Base-by-base conservation (phyloP, 2,888 invertebrate species). In the Ceriagrion tenellum region DNA sequence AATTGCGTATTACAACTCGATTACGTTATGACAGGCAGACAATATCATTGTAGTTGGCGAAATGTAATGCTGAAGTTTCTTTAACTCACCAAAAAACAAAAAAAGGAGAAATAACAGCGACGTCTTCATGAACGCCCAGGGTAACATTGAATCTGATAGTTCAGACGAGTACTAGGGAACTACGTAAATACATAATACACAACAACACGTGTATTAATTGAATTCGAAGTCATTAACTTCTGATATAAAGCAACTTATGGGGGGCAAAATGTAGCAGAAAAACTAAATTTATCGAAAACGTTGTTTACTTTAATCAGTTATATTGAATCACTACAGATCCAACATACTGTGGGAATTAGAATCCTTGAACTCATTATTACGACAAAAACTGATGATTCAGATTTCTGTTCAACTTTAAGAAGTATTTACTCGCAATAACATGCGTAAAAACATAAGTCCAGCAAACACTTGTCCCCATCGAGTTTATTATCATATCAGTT, bases 91-190 rank as follows among this genome's bases (percentile, higher is more conserved):
- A 47, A 93, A 93, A 93, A 93, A 93, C 69, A 93, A 93, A 93
- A 93, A 93, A 93, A 93, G 93, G 69, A 93, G 93, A 93, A 93
- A 93, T 74, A 93, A 93, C 93, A 69, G 93, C 93, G 93, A 93
- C 69, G 93, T 93, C 93, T 93, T 93, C 93, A 93, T 93, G 93
- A 93, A 93, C 93, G 93, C 93, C 93, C 93, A 93, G 93, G 93
- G 93, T 93, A 93, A 93, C 93, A 93, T 93, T 93, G 93, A 93
- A 93, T 93, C 93, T 69, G 93, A 93, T 93, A 69, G 47, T 93
- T 93, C 93, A 93, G 93, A 93, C 93, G 93, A 26, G 93, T n/a
- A 30, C 55, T 74, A 69, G 63, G 47, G 69, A 93, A 93, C 93
- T 63, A 93, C 47, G 69, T 69, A 69, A 93, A 93, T 69, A 93